Conservation (phyloP, 2,113 vertebrate genomes). For the Alligator mississippiensis region DNA sequence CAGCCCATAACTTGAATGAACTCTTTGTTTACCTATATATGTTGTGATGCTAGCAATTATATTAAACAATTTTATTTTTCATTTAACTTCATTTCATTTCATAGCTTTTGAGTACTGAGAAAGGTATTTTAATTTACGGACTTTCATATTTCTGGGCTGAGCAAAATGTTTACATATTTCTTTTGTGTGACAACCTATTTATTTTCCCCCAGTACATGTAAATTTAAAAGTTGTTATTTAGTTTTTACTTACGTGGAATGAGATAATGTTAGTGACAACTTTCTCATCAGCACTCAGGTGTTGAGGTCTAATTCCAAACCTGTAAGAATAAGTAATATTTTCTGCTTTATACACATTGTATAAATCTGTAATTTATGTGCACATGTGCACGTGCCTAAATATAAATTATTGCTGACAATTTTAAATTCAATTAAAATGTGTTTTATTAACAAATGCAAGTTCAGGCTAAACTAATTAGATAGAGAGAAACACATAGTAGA, state of each 20-base stretch:
- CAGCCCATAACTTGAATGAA: not conserved
- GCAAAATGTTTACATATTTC: not conserved
- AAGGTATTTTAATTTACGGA: not conserved
- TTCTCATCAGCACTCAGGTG: not conserved
- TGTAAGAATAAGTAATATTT: slow-evolving; percentile 8
- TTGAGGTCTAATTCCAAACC: not conserved
- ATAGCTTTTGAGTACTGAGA: not conserved
- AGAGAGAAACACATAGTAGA: not conserved
- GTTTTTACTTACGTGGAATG: not conserved
- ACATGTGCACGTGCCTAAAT: not conserved
- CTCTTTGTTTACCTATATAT: not conserved
- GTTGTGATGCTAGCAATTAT: not conserved
- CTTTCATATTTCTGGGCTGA: not conserved
- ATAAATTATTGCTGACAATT: slow-evolving; percentile 56
- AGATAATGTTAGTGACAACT: not conserved
- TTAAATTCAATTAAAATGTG: slow-evolving; percentile 44
- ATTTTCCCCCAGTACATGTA: not conserved
- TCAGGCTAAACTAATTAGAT: slow-evolving; percentile 59
- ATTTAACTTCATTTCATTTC: not conserved
- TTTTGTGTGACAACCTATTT: not conserved
- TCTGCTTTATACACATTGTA: not conserved
- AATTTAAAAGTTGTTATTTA: not conserved
- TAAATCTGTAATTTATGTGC: not conserved
- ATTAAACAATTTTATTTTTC: not conserved
- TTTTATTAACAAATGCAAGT: slow-evolving; percentile 61